Conservation (phyloP, 2,888 invertebrate species). For the Leptinotarsa haldemani region DNA sequence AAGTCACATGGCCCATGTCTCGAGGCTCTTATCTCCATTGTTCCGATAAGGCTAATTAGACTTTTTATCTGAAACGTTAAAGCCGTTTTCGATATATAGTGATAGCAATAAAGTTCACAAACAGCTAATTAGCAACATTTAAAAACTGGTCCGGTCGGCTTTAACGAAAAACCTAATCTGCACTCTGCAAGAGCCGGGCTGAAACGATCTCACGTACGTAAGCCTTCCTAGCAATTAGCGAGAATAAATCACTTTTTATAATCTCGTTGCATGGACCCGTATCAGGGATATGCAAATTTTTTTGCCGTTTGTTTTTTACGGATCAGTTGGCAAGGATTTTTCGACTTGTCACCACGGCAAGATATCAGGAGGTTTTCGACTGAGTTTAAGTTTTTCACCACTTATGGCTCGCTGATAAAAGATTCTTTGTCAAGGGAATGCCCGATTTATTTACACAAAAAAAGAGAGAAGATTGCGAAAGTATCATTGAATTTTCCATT, state of each 20-base stretch:
- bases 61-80: constrained; percentile 19
- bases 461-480: too few relatives aligned
- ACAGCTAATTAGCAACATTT: constrained; percentile 44
- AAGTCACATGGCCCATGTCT: neutral
- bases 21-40: constrained; percentile 15
- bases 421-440: too few relatives aligned
- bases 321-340: constrained; percentile 18
- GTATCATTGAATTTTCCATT: too few relatives aligned
- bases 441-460: neutral
- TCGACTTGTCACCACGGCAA: constrained; percentile 7
- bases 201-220: constrained; percentile 47
- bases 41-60: constrained; percentile 21
- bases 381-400: neutral
- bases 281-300: constrained; percentile 46
- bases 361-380: constrained; percentile 7
- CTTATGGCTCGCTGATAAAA: neutral
- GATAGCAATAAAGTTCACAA: constrained; percentile 41
- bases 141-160: constrained; percentile 40
- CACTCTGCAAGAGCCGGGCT: constrained; percentile 35
- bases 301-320: constrained; percentile 30
- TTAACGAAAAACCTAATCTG: constrained; percentile 47
- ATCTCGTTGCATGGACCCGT: constrained; percentile 40
- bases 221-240: constrained; percentile 50
- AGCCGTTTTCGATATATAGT: constrained; percentile 17
- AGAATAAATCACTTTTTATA: constrained; percentile 52